These are phyloP conservation scores for Lepidocyrtoides sp. DNA, from an alignment of 2,888 invertebrate species.

Conservation along the genomic window DNA sequence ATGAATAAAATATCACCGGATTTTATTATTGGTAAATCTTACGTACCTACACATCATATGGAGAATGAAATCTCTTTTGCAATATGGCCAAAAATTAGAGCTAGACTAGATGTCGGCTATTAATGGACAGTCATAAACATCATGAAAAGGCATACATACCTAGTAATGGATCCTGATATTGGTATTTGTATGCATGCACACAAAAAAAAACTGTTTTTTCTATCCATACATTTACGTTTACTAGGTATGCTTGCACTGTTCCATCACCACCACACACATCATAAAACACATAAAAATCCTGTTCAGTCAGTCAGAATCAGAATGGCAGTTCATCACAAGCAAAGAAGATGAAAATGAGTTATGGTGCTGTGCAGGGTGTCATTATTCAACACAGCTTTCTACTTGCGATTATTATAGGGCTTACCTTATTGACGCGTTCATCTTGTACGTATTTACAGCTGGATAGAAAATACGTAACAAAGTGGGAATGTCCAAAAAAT, in stretches of 20 bases:
- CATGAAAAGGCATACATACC: neutral
- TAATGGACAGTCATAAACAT: neutral
- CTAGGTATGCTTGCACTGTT: neutral
- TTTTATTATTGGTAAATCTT: neutral
- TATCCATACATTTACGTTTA: neutral
- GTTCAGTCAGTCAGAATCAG: neutral
- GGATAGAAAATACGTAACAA: neutral
- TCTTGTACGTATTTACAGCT: too few species aligned
- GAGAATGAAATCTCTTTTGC: neutral
- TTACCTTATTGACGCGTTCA: too few species aligned
- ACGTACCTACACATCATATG: neutral
- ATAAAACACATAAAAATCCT: neutral
- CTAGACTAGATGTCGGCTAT: constrained; percentile 56
- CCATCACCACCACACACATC: neutral
- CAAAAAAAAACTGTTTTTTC: too few species aligned
- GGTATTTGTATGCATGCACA: neutral
- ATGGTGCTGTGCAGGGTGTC: neutral
- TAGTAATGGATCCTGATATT: neutral
- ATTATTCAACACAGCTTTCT: constrained; percentile 1
- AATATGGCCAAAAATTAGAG: neutral
- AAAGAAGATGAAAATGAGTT: constrained; percentile 3
- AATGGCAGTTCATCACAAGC: neutral
- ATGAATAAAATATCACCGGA: neutral
- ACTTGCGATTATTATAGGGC: too few species aligned
- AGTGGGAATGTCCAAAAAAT: constrained; percentile 37